Percentiles rank a stretch among this genome's conserved stretches.
phyloP scores from a whole-genome alignment of 2,888 invertebrate species.

The Tetragonisca angustula region DNA sequence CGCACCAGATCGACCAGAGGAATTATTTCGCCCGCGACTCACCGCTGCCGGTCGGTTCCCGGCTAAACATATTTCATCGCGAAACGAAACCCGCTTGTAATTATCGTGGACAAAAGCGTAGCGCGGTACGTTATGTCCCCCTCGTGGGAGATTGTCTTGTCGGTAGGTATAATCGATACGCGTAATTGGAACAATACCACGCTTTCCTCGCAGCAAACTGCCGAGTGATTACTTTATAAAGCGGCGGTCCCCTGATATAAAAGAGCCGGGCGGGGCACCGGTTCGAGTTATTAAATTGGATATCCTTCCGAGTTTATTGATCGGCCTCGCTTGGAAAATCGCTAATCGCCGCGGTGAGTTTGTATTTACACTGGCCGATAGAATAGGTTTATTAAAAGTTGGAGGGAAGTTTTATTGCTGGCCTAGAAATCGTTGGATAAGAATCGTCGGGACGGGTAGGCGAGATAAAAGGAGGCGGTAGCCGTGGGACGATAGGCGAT shows the following conservation, averaged over 20 bases:
- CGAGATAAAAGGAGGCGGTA: background rate
- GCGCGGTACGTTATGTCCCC: background rate
- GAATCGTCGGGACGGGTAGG: background rate
- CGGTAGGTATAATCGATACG: conserved; percentile 37
- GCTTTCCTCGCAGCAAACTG: conserved; percentile 17
- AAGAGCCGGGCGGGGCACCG: conserved; percentile 6
- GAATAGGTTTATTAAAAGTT: conserved; percentile 55
- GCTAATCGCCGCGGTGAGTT: conserved; percentile 40
- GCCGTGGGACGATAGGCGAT: background rate
- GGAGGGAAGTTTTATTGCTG: conserved; percentile 47
- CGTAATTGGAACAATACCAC: conserved; percentile 48
- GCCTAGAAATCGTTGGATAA: conserved; percentile 18
- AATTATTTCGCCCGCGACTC: conserved; percentile 33
- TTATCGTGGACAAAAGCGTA: conserved; percentile 43
- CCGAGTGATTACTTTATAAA: conserved; percentile 50
- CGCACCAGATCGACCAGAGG: conserved; percentile 2
- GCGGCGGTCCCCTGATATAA: conserved; percentile 5
- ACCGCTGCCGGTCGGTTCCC: background rate
- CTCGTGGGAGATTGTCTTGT: conserved; percentile 44
- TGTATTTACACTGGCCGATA: conserved; percentile 51
- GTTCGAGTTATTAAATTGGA: conserved; percentile 51
- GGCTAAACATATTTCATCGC: conserved; percentile 46
- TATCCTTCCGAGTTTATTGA: conserved; percentile 32
- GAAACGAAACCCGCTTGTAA: conserved; percentile 40
- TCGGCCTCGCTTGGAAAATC: conserved; percentile 24